Percentiles rank a stretch among this genome's conserved stretches.
Evolutionary conservation across 2,888 invertebrate species (phyloP).

Genomic region (Geotrupes spiniger): DNA sequence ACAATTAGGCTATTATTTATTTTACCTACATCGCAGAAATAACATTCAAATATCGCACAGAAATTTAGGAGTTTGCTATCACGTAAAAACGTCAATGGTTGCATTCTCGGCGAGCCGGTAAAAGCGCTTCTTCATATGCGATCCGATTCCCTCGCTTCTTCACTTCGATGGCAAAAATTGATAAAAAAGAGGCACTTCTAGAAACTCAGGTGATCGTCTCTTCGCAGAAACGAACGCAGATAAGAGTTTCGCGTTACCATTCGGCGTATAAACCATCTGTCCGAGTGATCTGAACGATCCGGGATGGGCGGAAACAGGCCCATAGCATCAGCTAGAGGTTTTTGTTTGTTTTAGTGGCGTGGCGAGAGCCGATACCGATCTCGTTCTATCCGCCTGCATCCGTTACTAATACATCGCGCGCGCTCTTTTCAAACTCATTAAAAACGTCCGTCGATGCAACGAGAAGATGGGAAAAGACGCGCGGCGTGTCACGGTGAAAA

Average conservation of each 20-base stretch:
- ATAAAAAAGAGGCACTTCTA: conserved; percentile 24
- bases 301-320: conserved; percentile 29
- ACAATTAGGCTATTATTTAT: no score
- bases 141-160: neutral
- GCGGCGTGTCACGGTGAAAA: no score
- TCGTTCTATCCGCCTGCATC: conserved; percentile 20
- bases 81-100: no score
- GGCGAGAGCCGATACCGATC: conserved; percentile 23
- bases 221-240: conserved; percentile 25
- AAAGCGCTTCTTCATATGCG: no score
- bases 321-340: conserved; percentile 23
- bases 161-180: conserved; percentile 14
- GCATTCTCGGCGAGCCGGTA: no score
- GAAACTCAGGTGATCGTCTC: conserved; percentile 31
- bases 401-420: conserved; percentile 19
- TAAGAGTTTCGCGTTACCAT: conserved; percentile 26
- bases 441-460: no score
- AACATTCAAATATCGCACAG: no score
- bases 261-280: conserved; percentile 30
- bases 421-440: neutral
- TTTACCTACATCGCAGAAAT: no score
- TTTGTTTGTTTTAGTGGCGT: conserved; percentile 25
- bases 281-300: conserved; percentile 29
- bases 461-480: no score
- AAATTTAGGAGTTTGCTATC: no score